A percentile compares a stretch with the other conserved stretches of the same genome.
Evolutionary conservation across 2,888 invertebrate species (phyloP).

Genomic region (Chaitophorus viminalis): DNA sequence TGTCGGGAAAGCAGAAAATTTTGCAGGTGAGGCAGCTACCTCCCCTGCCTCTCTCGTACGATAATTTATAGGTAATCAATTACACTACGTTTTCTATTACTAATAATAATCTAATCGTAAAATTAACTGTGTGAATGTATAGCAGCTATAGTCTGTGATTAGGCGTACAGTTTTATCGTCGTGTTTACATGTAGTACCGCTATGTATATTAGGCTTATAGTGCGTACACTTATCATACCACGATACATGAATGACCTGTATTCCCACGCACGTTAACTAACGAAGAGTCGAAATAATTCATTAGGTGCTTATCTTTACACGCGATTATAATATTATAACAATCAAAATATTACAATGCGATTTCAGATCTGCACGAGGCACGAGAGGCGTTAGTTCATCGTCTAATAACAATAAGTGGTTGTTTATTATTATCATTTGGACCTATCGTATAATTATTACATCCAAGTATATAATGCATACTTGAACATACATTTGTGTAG

Average conservation of each 20-base stretch:
- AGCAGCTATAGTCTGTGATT: too few relatives aligned
- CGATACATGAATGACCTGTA: background rate
- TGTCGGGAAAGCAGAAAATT: too few relatives aligned
- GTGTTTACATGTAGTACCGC: too few relatives aligned
- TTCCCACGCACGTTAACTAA: conserved; percentile 1
- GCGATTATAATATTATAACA: background rate
- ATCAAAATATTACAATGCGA: background rate
- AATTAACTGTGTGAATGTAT: too few relatives aligned
- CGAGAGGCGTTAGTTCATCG: background rate
- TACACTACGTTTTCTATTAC: too few relatives aligned
- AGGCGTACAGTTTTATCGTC: too few relatives aligned
- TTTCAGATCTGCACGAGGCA: background rate
- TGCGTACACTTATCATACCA: too few relatives aligned
- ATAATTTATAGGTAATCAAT: too few relatives aligned
- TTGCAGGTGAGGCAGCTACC: too few relatives aligned
- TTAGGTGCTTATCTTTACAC: background rate
- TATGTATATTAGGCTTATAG: too few relatives aligned
- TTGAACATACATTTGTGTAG: background rate
- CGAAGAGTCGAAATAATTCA: background rate
- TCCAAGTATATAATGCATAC: background rate
- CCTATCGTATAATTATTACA: background rate
- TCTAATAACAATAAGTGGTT: conserved; percentile 1
- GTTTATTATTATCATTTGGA: background rate
- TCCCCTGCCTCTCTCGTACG: too few relatives aligned
- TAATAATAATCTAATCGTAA: too few relatives aligned